Evolutionary conservation across 2,113 vertebrate species (phyloP).

Genomic region (Mystacornis crossleyi): DNA sequence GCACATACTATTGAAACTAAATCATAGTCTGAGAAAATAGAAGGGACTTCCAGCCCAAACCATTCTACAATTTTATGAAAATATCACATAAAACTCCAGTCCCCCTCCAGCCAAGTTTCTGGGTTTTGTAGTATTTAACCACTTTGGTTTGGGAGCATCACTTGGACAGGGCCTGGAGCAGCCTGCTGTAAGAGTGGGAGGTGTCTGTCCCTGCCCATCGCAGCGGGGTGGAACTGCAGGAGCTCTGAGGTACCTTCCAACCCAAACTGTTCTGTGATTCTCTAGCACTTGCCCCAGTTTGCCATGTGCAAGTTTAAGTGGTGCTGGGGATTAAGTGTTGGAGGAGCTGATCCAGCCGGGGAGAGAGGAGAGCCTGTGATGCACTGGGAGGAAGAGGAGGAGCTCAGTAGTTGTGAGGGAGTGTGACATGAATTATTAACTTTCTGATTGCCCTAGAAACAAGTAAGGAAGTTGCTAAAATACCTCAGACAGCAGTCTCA

Average conservation of each 20-base stretch:
- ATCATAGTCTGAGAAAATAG: not conserved
- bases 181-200: not conserved
- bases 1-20: not conserved
- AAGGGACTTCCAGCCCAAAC: not conserved
- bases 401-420: not conserved
- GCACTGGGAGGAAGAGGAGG: not conserved
- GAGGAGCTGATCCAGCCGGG: not conserved
- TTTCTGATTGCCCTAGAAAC: not conserved
- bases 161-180: not conserved
- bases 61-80: not conserved
- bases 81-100: not conserved
- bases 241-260: not conserved
- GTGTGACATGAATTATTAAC: not conserved
- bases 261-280: not conserved
- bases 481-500: not conserved
- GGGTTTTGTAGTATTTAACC: not conserved
- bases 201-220: not conserved
- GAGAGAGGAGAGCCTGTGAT: fast-evolving
- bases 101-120: not conserved
- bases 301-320: not conserved
- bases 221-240: not conserved
- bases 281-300: not conserved
- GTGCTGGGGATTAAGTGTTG: not conserved
- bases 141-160: not conserved
- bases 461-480: not conserved